Conservation (phyloP, 2,888 invertebrate genomes). For the Lithophane socia region DNA sequence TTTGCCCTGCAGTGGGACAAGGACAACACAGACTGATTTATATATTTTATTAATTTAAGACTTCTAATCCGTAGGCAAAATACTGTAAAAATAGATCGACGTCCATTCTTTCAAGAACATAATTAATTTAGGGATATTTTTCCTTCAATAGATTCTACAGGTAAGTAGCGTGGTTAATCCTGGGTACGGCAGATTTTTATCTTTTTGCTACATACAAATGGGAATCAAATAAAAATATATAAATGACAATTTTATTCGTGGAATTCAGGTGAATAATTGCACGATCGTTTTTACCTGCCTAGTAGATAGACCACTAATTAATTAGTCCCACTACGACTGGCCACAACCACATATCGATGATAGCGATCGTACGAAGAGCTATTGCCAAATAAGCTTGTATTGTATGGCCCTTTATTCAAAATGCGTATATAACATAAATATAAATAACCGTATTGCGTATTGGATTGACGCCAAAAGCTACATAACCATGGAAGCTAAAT, state of each 20-base stretch:
- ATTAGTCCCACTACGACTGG: conserved; percentile 18
- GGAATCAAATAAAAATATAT: conserved; percentile 9
- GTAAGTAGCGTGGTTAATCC: conserved; percentile 21
- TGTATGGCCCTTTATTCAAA: conserved; percentile 48
- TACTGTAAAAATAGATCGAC: conserved; percentile 21
- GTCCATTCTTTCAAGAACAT: conserved; percentile 20
- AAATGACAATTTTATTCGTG: neutral
- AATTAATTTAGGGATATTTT: conserved; percentile 23
- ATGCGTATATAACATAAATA: conserved; percentile 53
- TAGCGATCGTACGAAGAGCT: conserved; percentile 1
- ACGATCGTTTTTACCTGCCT: neutral
- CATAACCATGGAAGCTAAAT: conserved; percentile 56
- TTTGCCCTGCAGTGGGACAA: neutral
- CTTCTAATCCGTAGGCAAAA: conserved; percentile 2
- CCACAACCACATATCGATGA: conserved; percentile 39
- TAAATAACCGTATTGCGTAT: conserved; percentile 61
- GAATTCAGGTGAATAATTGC: conserved; percentile 3
- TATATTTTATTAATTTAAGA: neutral
- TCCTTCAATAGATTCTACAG: conserved; percentile 7
- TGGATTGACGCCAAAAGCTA: conserved; percentile 62
- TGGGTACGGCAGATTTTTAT: neutral
- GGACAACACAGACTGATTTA: neutral
- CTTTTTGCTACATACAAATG: neutral
- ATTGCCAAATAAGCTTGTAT: conserved; percentile 35
- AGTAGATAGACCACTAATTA: conserved; percentile 37